Conservation (phyloP, 1,140 invertebrate genomes). For the Temnothorax longispinosus region DNA sequence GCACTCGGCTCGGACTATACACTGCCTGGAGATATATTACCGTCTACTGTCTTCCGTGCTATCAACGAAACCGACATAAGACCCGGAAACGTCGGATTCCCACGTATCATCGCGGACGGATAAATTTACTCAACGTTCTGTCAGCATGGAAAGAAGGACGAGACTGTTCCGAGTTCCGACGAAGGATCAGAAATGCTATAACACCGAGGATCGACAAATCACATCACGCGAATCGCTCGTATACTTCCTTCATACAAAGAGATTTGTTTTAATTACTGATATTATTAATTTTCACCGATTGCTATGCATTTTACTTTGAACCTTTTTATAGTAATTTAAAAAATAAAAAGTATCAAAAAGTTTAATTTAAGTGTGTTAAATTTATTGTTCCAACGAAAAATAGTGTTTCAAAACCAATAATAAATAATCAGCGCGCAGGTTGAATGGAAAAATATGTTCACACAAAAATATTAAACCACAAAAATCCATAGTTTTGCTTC, state of each 20-base stretch:
- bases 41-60: slow-evolving; percentile 38
- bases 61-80: slow-evolving; percentile 55
- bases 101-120: slow-evolving; percentile 55
- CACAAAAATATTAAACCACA: no score
- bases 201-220: slow-evolving; percentile 31
- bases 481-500: background rate
- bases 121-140: slow-evolving; percentile 61
- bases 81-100: slow-evolving; percentile 44
- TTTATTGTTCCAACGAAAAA: no score
- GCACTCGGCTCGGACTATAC: background rate
- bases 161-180: background rate
- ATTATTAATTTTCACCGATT: background rate
- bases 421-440: no score
- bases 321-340: no score
- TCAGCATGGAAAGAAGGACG: slow-evolving; percentile 52
- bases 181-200: slow-evolving; percentile 38
- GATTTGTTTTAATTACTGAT: background rate
- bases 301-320: background rate
- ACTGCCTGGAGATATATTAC: slow-evolving; percentile 38
- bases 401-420: no score
- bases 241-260: slow-evolving; percentile 23
- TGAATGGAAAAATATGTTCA: no score
- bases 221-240: background rate
- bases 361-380: no score
- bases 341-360: no score